These are phyloP conservation scores for Siphlonurus alternatus DNA, from an alignment of 2,888 invertebrate genomes.

Conservation along the genomic window DNA sequence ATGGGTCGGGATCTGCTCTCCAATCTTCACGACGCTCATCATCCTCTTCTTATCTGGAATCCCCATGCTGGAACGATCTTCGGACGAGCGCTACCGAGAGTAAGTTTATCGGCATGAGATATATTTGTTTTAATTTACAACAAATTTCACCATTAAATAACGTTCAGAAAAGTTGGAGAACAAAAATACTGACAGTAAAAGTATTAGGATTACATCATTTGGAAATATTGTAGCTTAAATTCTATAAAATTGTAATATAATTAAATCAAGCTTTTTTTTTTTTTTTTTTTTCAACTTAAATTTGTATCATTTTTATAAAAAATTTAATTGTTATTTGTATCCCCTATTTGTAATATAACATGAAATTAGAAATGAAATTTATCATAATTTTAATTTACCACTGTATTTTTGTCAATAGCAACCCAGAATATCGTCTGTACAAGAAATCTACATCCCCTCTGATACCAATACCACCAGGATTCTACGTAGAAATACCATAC, in stretches of 20 bases:
- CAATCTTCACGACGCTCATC: constrained; percentile 71
- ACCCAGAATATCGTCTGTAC: constrained; percentile 72
- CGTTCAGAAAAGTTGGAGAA: too few species aligned
- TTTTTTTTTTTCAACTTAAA: too few species aligned
- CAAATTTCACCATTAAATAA: neutral
- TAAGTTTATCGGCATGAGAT: constrained; percentile 28
- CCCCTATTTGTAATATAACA: too few species aligned
- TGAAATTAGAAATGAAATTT: too few species aligned
- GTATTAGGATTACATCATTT: neutral
- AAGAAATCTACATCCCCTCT: constrained; percentile 77
- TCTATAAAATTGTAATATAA: neutral
- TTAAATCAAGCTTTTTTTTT: too few species aligned
- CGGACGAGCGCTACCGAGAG: constrained; percentile 80
- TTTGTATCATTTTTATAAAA: too few species aligned
- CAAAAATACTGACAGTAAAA: too few species aligned
- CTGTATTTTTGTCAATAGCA: constrained; percentile 39
- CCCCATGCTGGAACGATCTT: constrained; percentile 68
- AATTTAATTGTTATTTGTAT: too few species aligned
- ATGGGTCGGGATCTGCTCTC: constrained; percentile 74
- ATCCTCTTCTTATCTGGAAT: constrained; percentile 83
- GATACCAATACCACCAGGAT: constrained; percentile 71
- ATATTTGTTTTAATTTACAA: too few species aligned
- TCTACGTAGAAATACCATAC: constrained; percentile 73
- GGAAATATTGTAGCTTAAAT: neutral
- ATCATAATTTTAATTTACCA: too few species aligned